phyloP scores from a whole-genome alignment of 2,888 invertebrate species.

The Syritta pipiens region DNA sequence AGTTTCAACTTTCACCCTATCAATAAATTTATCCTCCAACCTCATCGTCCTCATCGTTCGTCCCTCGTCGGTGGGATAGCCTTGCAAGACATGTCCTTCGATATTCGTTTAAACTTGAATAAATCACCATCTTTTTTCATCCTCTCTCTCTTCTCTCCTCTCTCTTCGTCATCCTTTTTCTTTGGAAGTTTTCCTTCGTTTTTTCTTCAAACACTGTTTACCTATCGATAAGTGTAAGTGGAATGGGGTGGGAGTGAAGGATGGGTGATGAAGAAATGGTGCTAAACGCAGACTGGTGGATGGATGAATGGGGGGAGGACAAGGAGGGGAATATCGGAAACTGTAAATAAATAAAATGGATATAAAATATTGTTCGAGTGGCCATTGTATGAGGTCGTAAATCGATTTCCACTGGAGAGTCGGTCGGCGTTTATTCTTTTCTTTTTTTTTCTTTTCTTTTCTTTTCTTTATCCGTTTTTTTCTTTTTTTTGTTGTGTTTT shows the following conservation, averaged over 20 bases:
- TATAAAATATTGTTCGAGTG: constrained; percentile 68
- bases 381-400: constrained; percentile 67
- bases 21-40: constrained; percentile 55
- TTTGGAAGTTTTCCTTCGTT: constrained; percentile 21
- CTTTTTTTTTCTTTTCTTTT: neutral
- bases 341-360: constrained; percentile 69
- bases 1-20: constrained; percentile 62
- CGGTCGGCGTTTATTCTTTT: constrained; percentile 11
- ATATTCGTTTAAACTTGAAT: constrained; percentile 69
- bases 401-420: constrained; percentile 55
- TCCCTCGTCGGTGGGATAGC: constrained; percentile 18
- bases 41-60: neutral
- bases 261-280: neutral
- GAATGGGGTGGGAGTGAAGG: constrained; percentile 11
- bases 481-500: constrained; percentile 3
- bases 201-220: constrained; percentile 31
- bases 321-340: constrained; percentile 57
- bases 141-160: constrained; percentile 1
- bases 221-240: constrained; percentile 39
- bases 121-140: constrained; percentile 62
- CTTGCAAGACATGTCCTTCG: constrained; percentile 68
- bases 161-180: neutral
- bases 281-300: too few relatives aligned
- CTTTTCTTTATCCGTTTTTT: neutral
- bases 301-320: constrained; percentile 25